A percentile compares a stretch with the other conserved stretches of the same genome.
phyloP scores from a whole-genome alignment of 2,113 vertebrate genomes.

The Ptilorrhoa leucosticta region DNA sequence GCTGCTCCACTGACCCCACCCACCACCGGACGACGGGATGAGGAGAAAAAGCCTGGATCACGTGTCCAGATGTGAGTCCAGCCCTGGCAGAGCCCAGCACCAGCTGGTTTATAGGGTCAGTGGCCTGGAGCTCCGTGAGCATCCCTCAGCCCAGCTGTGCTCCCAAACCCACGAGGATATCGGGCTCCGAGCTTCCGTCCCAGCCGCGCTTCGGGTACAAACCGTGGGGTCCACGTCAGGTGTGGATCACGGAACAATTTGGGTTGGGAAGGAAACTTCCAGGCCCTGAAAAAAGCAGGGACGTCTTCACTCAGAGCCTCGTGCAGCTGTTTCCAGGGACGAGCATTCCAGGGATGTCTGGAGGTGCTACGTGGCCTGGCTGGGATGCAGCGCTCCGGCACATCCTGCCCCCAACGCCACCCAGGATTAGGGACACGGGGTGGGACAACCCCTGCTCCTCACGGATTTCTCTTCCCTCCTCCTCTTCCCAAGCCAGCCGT shows the following conservation, averaged over 20 bases:
- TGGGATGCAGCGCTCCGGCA: neutral
- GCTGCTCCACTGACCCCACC: fast-evolving
- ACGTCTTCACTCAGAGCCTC: neutral
- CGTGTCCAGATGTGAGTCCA: neutral
- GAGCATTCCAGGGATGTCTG: neutral
- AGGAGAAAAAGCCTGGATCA: neutral
- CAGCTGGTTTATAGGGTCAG: neutral
- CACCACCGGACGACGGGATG: fast-evolving
- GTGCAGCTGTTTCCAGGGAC: neutral
- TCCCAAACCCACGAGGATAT: fast-evolving
- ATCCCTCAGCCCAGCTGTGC: fast-evolving
- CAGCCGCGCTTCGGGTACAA: neutral
- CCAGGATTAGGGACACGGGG: neutral
- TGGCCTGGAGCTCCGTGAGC: neutral
- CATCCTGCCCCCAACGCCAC: neutral
- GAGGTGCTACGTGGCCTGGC: neutral
- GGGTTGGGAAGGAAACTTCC: neutral
- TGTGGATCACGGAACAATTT: neutral
- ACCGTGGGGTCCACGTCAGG: neutral
- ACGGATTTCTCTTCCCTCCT: neutral
- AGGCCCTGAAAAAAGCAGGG: neutral
- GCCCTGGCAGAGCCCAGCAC: neutral
- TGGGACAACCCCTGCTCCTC: neutral
- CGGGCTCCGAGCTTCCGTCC: fast-evolving
- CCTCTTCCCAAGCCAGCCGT: neutral